Base-by-base conservation (phyloP, 1,140 invertebrate genomes). In the Sarcophaga bullata region DNA sequence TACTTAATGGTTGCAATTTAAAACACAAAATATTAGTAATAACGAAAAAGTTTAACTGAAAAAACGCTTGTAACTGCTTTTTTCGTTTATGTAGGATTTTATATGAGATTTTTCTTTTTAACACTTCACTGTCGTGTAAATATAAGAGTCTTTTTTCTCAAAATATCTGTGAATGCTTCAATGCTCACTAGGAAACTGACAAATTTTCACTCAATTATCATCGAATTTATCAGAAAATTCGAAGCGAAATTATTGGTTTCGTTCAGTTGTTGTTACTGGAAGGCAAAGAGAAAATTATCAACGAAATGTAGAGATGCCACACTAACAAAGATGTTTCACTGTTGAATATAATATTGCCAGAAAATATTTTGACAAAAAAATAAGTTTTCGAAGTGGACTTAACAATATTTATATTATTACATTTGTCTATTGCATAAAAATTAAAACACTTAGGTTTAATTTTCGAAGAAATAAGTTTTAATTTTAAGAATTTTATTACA, bases 1-100 rank as follows among this genome's bases (percentile, higher is more conserved):
- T 84, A 85, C 84, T 86, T 85, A 89, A 86, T 89, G 85, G 84
- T 89, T 89, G 86, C 85, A 88, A 87, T 76, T 87, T 87, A 85
- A 86, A 83, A 85, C 86, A 89, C 87, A 86, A 84, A 85, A 83
- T 86, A 85, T 15, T 83, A 86, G 83, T 82, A 84, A 76, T 82
- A 8, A 84, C 25, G 25, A 37, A 86, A 87, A 78, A 8, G 58
- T 75, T 75, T 75, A 48, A 75, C 46, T 47, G 47, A 11, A 47
- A 75, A 48, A 75, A 37, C 8, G 78, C n/a, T 68, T 68, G 15
- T 68, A 80, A 52, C 19, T 80, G 48, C 52, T 58, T 58, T 58
- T 50, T 72, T 47, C 15, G n/a, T 37, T 68, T 68, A n/a, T 37
- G 4, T 37, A 37, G 25, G 25, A 37, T 37, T 37, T 37, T 37